Base-by-base conservation (phyloP, 2,888 invertebrate genomes). In the Volucella inflata region DNA sequence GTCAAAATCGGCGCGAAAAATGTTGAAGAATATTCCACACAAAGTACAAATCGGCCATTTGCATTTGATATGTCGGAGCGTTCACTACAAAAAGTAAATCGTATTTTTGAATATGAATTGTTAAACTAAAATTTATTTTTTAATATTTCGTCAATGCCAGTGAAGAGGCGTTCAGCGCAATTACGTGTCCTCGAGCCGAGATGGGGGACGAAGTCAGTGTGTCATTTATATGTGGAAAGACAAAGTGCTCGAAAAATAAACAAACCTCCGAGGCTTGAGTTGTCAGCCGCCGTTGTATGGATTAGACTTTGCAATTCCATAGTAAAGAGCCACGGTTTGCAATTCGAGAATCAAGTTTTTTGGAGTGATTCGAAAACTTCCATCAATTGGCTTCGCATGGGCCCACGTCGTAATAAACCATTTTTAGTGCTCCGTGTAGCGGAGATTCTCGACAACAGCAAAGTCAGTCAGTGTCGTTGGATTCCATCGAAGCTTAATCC, bases 241-340 rank as follows among this genome's bases (percentile, higher is more conserved):
- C 55, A 48, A 14, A n/a, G 17, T 62, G 62, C 16, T 62, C 71
- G 1, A 71, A 55, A 11, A 36, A 16, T 8, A 72, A 65, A 3
- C n/a, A 51, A 2, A 50, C 42, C 12, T 80, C 74, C 74, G 11
- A 64, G 79, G 3, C 64, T 78, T 11, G 78, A 78, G 14, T 55
- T 78, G 1, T 62, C 62, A 40, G 50, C 78, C 6, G 78, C 78
- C n/a, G n/a, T n/a, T n/a, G n/a, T n/a, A n/a, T 9, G 40, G 57
- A 10, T 42, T 70, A 14, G 65, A 55, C 62, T 71, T 10, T 38
- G 17, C 16, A 44, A 17, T n/a, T 40, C 12, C n/a, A 36, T 57
- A 8, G 11, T 60, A 4, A 12, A 44, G 6, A 12, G n/a, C 8
- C 81, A 75, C 12, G 46, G 46, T 10, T 17, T 75, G 4, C 12